Conservation (phyloP, 1,140 invertebrate genomes). For the Mya arenaria region DNA sequence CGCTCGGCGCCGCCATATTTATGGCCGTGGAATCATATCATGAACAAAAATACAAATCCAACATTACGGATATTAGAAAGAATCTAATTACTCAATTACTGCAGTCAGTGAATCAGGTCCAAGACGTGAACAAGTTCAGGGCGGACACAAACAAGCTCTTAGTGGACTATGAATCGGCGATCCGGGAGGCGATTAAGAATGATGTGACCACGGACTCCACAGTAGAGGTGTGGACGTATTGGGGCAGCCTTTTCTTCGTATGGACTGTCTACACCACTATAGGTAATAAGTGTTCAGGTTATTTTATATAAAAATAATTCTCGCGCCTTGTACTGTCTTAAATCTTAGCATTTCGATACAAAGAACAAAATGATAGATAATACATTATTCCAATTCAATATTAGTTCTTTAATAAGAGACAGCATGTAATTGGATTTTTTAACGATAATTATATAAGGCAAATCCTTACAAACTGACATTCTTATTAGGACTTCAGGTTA, state of each 20-base stretch:
- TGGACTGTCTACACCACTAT: slow-evolving; percentile 62
- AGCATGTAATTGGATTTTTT: too few relatives aligned
- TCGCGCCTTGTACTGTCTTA: too few relatives aligned
- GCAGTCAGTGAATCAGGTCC: too few relatives aligned
- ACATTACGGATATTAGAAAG: slow-evolving; percentile 4
- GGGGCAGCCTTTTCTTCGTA: slow-evolving; percentile 56
- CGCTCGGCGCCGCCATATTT: slow-evolving; percentile 15
- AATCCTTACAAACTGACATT: too few relatives aligned
- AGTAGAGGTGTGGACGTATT: slow-evolving; percentile 78
- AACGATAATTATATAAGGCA: too few relatives aligned
- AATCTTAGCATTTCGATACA: too few relatives aligned
- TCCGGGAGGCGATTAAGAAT: slow-evolving; percentile 4
- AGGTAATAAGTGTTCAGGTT: too few relatives aligned
- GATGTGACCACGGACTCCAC: slow-evolving; percentile 12
- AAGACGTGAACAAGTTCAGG: neutral
- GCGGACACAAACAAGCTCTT: neutral
- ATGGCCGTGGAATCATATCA: slow-evolving; percentile 24
- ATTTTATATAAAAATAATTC: too few relatives aligned
- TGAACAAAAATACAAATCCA: slow-evolving; percentile 36
- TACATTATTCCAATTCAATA: too few relatives aligned
- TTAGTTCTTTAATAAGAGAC: too few relatives aligned
- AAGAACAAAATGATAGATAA: too few relatives aligned
- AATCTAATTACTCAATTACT: neutral
- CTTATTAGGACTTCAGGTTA: too few relatives aligned
- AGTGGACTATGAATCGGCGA: slow-evolving; percentile 1